Evolutionary conservation across 2,113 vertebrate genomes (phyloP), one percentile per base, ranked within the genome.

Genomic region (Bujurquina vittata): DNA sequence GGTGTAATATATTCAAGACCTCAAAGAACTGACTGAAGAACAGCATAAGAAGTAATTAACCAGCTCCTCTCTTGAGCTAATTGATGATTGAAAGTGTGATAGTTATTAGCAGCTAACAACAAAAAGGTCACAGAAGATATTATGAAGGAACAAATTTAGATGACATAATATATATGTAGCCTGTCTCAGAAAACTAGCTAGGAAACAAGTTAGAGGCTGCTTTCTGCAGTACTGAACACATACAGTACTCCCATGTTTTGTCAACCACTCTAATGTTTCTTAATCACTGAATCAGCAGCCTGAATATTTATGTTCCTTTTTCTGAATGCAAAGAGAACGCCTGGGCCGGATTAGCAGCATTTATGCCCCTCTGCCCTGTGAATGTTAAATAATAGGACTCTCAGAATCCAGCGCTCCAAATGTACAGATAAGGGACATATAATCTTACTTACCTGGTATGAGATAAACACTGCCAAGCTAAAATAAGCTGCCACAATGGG

Each of bases 31-130:
- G 82, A 58, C 81, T 82, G 81, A 49, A 75, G 84, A 89, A 91
- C 87, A 83, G 90, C 89, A 87, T 82, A 83, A 80, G 83, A 91
- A 87, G 90, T 91, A 92, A 94, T 94, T 92, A 94, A 88, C 80
- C 67, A 65, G 85, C 85, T 83, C 75, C 67, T 89, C 86, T 93
- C 84, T 84, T 82, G 77, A 86, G 86, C 83, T 92, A 89, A 93
- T 90, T 92, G 87, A 83, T 90, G 94, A 92, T 88, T 81, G 89
- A 75, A 69, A 78, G 84, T 85, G 74, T 62, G 91, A 91, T 91
- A 89, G 65, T 84, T 84, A 89, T 90, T 92, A 88, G 75, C 77
- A 49, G 83, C 37, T 62, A 75, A 81, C 69, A 81, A 54, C 75
- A 55, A 49, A n/a, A 74, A 43, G 67, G 73, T 37, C 76, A 75